A percentile compares a stretch with the other conserved stretches of the same genome.
Evolutionary conservation across 1,140 invertebrate genomes (phyloP).

Genomic region (Bombus confusus): DNA sequence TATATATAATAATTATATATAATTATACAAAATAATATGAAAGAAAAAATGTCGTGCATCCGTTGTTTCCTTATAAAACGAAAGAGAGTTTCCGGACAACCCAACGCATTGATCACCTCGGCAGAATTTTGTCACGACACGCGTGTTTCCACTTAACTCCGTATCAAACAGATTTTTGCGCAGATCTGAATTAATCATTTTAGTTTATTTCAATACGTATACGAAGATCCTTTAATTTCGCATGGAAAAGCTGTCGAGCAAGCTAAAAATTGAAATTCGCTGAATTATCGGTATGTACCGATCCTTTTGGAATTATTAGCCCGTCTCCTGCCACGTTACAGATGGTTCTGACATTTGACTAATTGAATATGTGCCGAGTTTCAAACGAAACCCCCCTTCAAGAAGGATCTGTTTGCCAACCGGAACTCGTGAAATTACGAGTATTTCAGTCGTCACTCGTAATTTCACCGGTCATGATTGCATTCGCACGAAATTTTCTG

Average conservation of each 20-base stretch:
- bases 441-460: neutral
- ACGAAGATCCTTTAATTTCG: neutral
- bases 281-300: neutral
- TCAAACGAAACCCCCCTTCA: conserved; percentile 29
- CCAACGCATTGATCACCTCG: neutral
- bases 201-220: neutral
- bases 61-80: too few relatives aligned
- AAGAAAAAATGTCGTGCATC: too few relatives aligned
- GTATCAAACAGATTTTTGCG: neutral
- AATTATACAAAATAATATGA: too few relatives aligned
- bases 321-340: conserved; percentile 1
- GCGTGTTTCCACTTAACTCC: too few relatives aligned
- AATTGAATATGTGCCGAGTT: conserved; percentile 39
- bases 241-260: too few relatives aligned
- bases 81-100: too few relatives aligned
- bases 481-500: neutral
- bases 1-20: too few relatives aligned
- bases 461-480: neutral
- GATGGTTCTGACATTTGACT: conserved; percentile 42
- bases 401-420: neutral
- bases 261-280: neutral
- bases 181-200: neutral
- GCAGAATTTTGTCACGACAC: neutral
- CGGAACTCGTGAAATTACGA: neutral
- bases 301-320: conserved; percentile 12